Conservation (phyloP, 2,113 vertebrate genomes). For the Hypanus sabinus region DNA sequence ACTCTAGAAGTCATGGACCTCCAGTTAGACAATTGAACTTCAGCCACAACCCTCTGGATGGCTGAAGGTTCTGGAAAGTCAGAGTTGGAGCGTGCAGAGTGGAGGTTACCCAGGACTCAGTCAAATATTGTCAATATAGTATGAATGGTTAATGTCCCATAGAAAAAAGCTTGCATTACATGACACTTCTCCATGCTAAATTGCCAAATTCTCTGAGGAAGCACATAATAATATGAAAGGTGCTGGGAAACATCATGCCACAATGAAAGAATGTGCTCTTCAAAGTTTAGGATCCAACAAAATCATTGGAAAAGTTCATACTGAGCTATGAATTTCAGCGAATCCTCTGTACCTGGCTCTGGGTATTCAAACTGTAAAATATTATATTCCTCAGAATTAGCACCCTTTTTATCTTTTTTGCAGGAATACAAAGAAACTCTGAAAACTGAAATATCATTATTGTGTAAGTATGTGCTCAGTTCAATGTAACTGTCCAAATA, state of each 20-base stretch:
- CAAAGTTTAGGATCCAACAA: background rate
- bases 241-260: background rate
- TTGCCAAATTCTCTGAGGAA: background rate
- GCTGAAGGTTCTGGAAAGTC: no score
- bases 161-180: background rate
- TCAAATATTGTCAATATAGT: background rate
- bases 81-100: no score
- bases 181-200: background rate
- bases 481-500: background rate
- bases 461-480: background rate
- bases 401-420: background rate
- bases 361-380: no score
- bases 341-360: no score
- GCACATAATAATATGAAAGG: background rate
- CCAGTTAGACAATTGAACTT: no score
- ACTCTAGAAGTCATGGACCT: no score
- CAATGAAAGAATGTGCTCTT: background rate
- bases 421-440: background rate
- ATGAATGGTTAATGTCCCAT: background rate
- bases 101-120: no score
- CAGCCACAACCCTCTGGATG: no score
- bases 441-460: background rate
- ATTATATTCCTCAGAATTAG: background rate
- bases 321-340: no score
- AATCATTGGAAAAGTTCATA: background rate